Evolutionary conservation across 2,888 invertebrate genomes (phyloP).

Genomic region (Pollenia labialis): DNA sequence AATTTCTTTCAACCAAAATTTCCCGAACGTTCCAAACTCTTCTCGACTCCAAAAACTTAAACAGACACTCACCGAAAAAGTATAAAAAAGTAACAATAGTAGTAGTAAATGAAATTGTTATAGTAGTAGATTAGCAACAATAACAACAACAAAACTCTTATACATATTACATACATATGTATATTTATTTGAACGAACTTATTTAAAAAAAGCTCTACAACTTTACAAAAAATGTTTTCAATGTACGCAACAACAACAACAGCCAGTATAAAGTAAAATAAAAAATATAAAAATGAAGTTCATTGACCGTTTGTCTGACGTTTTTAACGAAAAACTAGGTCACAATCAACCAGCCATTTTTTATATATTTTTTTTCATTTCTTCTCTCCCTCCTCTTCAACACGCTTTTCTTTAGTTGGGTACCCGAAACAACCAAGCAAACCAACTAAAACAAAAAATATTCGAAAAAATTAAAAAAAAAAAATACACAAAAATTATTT

Average conservation of each 20-base stretch:
- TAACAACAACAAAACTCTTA: constrained; percentile 1
- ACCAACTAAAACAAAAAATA: constrained; percentile 10
- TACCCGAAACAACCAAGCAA: constrained; percentile 16
- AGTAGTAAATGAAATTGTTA: constrained; percentile 43
- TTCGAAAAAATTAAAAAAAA: constrained; percentile 14
- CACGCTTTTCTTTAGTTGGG: neutral
- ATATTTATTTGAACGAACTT: constrained; percentile 43
- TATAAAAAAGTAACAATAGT: constrained; percentile 32
- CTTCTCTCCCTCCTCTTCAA: constrained; percentile 23
- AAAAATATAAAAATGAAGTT: constrained; percentile 75
- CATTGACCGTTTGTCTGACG: constrained; percentile 80
- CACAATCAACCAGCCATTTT: constrained; percentile 75
- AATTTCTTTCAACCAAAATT: constrained; percentile 74
- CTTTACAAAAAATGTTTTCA: too few species aligned
- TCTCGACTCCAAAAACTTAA: neutral
- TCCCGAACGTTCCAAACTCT: constrained; percentile 36
- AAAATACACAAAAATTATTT: constrained; percentile 36
- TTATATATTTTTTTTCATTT: constrained; percentile 31
- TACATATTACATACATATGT: neutral
- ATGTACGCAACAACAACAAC: neutral
- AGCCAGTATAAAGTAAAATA: constrained; percentile 6
- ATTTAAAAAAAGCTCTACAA: constrained; percentile 29
- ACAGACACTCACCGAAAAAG: constrained; percentile 2
- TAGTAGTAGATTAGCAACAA: constrained; percentile 17
- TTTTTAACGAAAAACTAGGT: constrained; percentile 79